Percentiles rank a stretch among this genome's conserved stretches.
phyloP scores from a whole-genome alignment of 2,797 vertebrate species.

The Adrianichthys oophorus region DNA sequence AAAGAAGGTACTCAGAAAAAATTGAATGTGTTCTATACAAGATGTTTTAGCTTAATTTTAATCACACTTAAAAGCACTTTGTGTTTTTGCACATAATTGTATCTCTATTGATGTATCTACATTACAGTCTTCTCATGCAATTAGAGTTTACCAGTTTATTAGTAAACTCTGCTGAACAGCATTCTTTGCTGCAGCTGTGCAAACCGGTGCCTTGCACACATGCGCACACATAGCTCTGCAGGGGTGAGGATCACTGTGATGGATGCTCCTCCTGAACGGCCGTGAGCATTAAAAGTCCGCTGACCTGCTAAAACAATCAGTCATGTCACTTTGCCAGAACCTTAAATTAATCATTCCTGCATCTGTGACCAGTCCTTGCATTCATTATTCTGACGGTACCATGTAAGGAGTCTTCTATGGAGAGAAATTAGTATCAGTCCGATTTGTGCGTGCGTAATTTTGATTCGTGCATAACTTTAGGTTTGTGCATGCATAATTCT shows the following conservation, averaged over 20 bases:
- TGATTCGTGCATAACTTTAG: no score
- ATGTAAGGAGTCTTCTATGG: slow-evolving; percentile 65
- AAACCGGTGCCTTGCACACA: not conserved
- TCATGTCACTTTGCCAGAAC: slow-evolving; percentile 57
- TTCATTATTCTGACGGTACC: slow-evolving; percentile 60
- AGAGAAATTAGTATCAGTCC: no score
- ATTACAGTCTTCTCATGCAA: no score
- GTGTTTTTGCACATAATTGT: no score
- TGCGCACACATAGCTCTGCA: slow-evolving; percentile 22
- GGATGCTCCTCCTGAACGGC: slow-evolving; percentile 54
- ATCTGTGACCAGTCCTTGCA: slow-evolving; percentile 49
- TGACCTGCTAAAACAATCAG: slow-evolving; percentile 47
- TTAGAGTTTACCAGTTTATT: not conserved
- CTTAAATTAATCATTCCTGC: slow-evolving; percentile 56
- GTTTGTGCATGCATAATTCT: no score
- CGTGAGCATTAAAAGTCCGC: slow-evolving; percentile 54
- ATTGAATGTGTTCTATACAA: no score
- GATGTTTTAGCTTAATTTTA: no score
- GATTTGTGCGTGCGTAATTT: no score
- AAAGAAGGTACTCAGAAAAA: no score
- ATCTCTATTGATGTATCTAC: no score
- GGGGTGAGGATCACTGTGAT: slow-evolving; percentile 59
- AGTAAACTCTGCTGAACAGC: not conserved
- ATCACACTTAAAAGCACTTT: no score
- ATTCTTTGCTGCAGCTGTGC: not conserved